Base-by-base conservation (phyloP, 2,888 invertebrate genomes). In the Cataglyphis altisquamis region DNA sequence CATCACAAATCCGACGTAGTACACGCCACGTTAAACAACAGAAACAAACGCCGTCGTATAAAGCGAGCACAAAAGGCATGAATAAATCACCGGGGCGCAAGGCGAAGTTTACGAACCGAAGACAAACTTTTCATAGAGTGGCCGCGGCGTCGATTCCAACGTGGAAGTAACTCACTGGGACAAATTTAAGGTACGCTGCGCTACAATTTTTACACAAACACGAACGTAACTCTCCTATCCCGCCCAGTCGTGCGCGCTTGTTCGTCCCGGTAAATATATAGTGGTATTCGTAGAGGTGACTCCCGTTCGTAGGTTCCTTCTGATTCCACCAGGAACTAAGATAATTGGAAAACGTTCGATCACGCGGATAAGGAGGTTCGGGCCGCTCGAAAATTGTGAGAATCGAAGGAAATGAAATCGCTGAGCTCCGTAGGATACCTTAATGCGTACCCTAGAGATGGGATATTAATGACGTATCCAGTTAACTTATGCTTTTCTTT, bases 291-390 rank as follows among this genome's bases (percentile, higher is more conserved):
- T 12, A 25, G n/a, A 36, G 45, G 25, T 80, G 45, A 72, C 72
- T 72, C 45, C 6, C 25, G 73, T 36, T 32, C 18, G 25, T 21
- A 60, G 60, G 73, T 80, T 60, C 25, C 60, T 80, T 72, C 78
- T 45, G 78, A 80, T 80, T 60, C 73, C 32, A 60, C 25, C 39
- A 32, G 41, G 32, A 60, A 21, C 45, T 12, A 48, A 21, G 36
- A 36, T 80, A 80, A 80, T 72, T 72, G 78, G 60, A 80, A 80
- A 80, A 80, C 78, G 72, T 72, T 80, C 72, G 45, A 80, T 80
- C 78, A 80, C 78, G 21, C 36, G 72, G 52, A 52, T 52, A 52
- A 45, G 25, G 5, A 36, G 72, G 15, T 12, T 18, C n/a, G 70
- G 32, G 36, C 41, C 21, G 41, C 8, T 57, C 45, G 36, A 78